These are phyloP conservation scores for Peromyscus aztecus DNA, from an alignment of 2,797 vertebrate genomes.

Conservation along the genomic window DNA sequence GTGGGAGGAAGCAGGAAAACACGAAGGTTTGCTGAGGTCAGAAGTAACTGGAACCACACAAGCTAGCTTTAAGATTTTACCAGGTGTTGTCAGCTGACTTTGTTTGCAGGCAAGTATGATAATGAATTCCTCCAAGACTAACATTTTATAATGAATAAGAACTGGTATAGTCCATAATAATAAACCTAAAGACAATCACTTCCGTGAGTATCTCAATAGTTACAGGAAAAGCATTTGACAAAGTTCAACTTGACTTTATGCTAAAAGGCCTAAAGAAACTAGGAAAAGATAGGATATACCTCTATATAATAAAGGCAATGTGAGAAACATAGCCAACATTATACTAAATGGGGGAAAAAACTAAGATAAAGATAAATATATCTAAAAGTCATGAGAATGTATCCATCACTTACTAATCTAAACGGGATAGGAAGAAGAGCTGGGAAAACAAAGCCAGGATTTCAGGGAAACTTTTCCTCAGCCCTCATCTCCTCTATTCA, in stretches of 20 bases:
- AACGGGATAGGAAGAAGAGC: background rate
- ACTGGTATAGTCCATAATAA: background rate
- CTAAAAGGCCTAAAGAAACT: background rate
- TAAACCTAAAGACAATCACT: background rate
- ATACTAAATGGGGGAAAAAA: background rate
- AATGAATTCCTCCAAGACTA: background rate
- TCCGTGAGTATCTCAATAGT: background rate
- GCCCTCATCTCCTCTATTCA: background rate
- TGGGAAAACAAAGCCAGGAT: background rate
- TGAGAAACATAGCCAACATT: background rate
- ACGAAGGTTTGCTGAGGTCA: background rate
- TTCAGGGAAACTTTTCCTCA: background rate
- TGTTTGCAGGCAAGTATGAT: background rate
- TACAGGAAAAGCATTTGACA: background rate
- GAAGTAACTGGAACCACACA: background rate
- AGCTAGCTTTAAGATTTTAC: background rate
- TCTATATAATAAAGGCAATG: background rate
- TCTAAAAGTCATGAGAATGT: background rate
- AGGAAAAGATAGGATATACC: background rate
- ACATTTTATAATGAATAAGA: constrained; percentile 6
- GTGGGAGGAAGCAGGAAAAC: background rate
- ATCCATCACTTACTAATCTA: background rate
- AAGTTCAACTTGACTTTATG: background rate
- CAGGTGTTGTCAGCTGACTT: background rate
- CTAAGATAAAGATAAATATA: background rate